Conservation (phyloP, 2,113 vertebrate species). For the Carassius carassius region DNA sequence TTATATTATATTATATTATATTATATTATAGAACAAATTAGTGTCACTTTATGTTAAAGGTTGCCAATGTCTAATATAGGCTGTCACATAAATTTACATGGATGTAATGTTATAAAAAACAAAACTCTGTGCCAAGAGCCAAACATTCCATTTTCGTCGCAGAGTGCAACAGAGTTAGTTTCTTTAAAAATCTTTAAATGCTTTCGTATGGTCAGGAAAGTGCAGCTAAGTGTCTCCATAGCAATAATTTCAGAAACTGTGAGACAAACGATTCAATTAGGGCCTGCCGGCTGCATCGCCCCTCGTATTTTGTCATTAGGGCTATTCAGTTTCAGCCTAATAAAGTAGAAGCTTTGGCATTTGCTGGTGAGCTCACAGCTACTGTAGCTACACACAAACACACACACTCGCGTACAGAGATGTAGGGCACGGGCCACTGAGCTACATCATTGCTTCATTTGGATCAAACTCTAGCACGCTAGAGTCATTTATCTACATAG, state of each 20-base stretch:
- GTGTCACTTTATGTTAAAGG: neutral
- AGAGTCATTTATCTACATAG: constrained; percentile 76
- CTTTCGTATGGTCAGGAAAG: constrained; percentile 11
- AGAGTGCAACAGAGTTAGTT: constrained; percentile 4
- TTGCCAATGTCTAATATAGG: neutral
- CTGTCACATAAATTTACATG: neutral
- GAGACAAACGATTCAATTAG: constrained; percentile 50
- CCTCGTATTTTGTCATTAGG: constrained; percentile 53
- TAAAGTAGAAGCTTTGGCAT: constrained; percentile 46
- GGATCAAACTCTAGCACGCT: constrained; percentile 69
- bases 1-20: neutral
- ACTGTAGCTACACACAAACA: constrained; percentile 24
- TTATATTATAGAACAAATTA: neutral
- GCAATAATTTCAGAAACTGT: constrained; percentile 42
- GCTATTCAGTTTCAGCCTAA: constrained; percentile 40
- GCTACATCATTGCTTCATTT: constrained; percentile 78
- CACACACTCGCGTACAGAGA: constrained; percentile 49
- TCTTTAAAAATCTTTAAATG: constrained; percentile 17
- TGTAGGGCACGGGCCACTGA: constrained; percentile 67
- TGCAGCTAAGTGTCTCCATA: constrained; percentile 29
- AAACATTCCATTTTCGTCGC: neutral
- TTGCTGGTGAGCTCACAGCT: constrained; percentile 38
- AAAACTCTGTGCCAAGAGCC: neutral
- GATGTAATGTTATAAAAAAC: neutral
- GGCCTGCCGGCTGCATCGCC: constrained; percentile 23